Conservation (phyloP, 2,797 vertebrate genomes). For the Dendrocincla tyrannina region DNA sequence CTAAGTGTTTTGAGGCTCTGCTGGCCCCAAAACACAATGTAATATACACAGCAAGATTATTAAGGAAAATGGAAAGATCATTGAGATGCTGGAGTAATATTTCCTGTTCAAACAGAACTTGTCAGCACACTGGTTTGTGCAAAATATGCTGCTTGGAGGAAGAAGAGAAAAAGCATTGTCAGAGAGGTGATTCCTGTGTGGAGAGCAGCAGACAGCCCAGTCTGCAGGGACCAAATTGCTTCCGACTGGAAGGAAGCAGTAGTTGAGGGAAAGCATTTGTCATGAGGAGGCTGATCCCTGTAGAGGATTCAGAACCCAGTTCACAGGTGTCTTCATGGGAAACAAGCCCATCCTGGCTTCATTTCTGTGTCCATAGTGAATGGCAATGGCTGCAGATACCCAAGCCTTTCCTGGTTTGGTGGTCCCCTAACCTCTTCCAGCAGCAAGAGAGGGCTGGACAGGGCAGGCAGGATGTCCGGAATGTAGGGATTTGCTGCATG, state of each 20-base stretch:
- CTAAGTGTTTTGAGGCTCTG: background rate
- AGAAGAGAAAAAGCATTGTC: background rate
- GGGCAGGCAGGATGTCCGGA: background rate
- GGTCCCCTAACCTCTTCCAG: background rate
- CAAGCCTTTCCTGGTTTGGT: background rate
- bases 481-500: background rate
- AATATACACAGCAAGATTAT: background rate
- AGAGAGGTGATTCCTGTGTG: background rate
- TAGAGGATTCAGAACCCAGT: background rate
- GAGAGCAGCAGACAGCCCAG: background rate
- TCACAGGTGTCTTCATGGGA: background rate
- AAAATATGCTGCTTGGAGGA: background rate
- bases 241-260: background rate
- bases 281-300: background rate
- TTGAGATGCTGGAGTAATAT: background rate
- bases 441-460: background rate
- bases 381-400: background rate
- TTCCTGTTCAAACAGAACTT: conserved; percentile 11
- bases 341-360: background rate
- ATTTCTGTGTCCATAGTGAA: background rate
- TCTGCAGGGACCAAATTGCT: background rate
- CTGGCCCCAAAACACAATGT: background rate
- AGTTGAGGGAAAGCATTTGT: background rate
- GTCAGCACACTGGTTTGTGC: background rate
- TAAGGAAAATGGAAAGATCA: background rate